Evolutionary conservation across 1,140 invertebrate species (phyloP), one percentile per base, ranked within the genome.

Genomic region (Cotesia typhae): DNA sequence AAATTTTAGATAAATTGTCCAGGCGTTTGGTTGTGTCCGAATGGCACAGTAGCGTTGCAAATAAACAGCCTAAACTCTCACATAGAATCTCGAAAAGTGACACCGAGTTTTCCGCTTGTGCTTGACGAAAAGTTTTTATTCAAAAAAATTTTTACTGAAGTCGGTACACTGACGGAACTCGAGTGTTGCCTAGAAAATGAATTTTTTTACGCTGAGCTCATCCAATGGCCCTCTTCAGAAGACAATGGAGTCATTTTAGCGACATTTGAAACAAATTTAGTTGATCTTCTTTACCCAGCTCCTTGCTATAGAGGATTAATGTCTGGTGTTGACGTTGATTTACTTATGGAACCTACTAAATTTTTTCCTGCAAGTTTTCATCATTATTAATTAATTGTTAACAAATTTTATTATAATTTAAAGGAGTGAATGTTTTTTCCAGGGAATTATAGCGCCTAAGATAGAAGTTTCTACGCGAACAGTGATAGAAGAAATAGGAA

Each of bases 1-100:
- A 47, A 47, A 73, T 83, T 86, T 47, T 74, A 93, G 91, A 87
- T 93, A 36, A 90, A 90, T 73, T 93, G 92, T 85, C 92, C 92
- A 7, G 92, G 92, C 38, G 92, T 93, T 37, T 93, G 92, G 91
- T 77, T 93, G 1, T 93, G 92, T 83, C 90, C 91, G 67, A 92
- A 91, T 83, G 92, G 92, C 2, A 89, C 89, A 80, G 88, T 92
- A 7, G 90, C 89, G 2, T 80, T 93, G 20, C 87, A 88, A 76
- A 86, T 93, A 14, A 88, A 87, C 73, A 88, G 89, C 47, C 81
- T 93, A 9, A 89, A 90, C 9, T 89, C 88, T 1, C 88, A 85
- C 72, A 88, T 88, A 59, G 89, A 91, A 78, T 92, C 92, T 2
- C 87, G 82, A 52, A 77, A 84, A 71, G 80, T 90, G 37, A 84